A percentile compares a stretch with the other conserved stretches of the same genome.
These are phyloP conservation scores for Patella ulyssiponensis DNA, from an alignment of 2,888 invertebrate genomes.

Conservation along the genomic window DNA sequence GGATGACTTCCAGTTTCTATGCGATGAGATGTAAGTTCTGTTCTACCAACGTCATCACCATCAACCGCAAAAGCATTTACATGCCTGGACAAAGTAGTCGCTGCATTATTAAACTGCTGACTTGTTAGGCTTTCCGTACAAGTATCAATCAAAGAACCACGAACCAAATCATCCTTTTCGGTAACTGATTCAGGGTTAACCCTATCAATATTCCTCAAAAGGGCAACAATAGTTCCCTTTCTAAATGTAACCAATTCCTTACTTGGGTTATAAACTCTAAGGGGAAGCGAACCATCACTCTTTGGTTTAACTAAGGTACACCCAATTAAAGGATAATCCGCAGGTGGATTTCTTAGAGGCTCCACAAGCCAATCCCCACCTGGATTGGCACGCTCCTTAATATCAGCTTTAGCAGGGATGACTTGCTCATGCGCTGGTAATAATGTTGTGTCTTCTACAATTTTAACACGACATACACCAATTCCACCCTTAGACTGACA, in stretches of 20 bases:
- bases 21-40: background rate
- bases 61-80: background rate
- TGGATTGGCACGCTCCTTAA: background rate
- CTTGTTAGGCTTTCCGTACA: background rate
- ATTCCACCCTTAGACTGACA: background rate
- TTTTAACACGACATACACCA: conserved; percentile 2
- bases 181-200: no score
- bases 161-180: no score
- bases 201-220: background rate
- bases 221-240: background rate
- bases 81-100: background rate
- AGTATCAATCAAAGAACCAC: no score
- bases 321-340: background rate
- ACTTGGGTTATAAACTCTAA: background rate
- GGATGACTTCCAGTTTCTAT: background rate
- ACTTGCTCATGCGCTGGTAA: background rate
- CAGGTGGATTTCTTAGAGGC: background rate
- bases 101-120: background rate
- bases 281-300: background rate
- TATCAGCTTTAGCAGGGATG: background rate
- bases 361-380: background rate
- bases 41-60: background rate
- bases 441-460: background rate
- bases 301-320: background rate
- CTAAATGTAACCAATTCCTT: background rate